These are phyloP conservation scores for Drosophila mercatorum DNA, from an alignment of 2,888 invertebrate genomes.

Conservation along the genomic window DNA sequence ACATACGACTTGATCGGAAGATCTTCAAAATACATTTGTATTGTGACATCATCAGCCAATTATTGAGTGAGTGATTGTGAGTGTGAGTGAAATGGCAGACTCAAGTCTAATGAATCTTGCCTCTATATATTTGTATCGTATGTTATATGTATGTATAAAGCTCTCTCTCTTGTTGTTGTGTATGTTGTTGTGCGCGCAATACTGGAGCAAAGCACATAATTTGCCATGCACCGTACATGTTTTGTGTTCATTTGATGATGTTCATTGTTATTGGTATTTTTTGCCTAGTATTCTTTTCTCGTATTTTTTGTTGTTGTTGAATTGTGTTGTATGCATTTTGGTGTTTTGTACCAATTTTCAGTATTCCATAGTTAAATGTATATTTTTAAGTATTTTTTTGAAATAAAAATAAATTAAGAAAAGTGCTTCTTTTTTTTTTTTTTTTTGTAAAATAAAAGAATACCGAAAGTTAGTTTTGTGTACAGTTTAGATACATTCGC, in stretches of 20 bases:
- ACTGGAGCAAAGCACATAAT: constrained; percentile 79
- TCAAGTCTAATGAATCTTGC: constrained; percentile 11
- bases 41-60: constrained; percentile 33
- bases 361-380: constrained; percentile 52
- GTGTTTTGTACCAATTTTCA: constrained; percentile 55
- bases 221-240: constrained; percentile 72
- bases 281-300: constrained; percentile 35
- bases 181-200: constrained; percentile 50
- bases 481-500: constrained; percentile 56
- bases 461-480: constrained; percentile 62
- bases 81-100: constrained; percentile 19
- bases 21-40: constrained; percentile 25
- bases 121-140: constrained; percentile 51
- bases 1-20: constrained; percentile 54
- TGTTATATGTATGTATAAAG: constrained; percentile 58
- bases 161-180: constrained; percentile 59
- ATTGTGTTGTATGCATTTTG: constrained; percentile 60
- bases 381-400: constrained; percentile 32
- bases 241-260: constrained; percentile 63
- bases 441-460: constrained; percentile 27
- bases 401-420: constrained; percentile 15
- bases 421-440: not conserved
- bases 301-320: constrained; percentile 58
- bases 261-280: constrained; percentile 70
- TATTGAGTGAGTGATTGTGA: constrained; percentile 36